phyloP scores from a whole-genome alignment of 2,888 invertebrate species.

The Thereva nobilitata region DNA sequence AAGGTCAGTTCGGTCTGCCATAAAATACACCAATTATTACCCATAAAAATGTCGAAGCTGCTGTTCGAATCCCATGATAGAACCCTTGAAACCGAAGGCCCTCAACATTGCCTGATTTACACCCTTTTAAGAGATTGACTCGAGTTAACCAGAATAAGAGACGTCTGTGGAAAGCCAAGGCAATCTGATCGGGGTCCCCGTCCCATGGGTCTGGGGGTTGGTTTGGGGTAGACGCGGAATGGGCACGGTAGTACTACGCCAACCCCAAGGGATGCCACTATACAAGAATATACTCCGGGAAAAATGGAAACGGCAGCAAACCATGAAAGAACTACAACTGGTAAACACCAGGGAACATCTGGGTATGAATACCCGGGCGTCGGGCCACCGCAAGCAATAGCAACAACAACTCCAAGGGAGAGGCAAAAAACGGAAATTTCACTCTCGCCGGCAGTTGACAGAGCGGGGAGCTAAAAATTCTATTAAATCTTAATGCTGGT shows the following conservation, averaged over 20 bases:
- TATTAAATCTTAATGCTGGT: slow-evolving; percentile 45
- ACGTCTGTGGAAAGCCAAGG: slow-evolving; percentile 14
- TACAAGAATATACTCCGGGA: slow-evolving; percentile 6
- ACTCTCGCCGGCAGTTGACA: slow-evolving; percentile 28
- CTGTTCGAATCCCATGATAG: slow-evolving; percentile 23
- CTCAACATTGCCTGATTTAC: slow-evolving; percentile 39
- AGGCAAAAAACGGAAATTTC: slow-evolving; percentile 31
- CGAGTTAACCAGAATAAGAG: slow-evolving; percentile 35
- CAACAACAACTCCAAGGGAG: slow-evolving; percentile 27
- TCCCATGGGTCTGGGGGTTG: too few species aligned
- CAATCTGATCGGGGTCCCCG: slow-evolving; percentile 9
- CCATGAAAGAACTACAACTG: slow-evolving; percentile 17
- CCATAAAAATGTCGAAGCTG: slow-evolving; percentile 29
- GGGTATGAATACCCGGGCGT: slow-evolving; percentile 10
- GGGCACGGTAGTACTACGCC: slow-evolving; percentile 1
- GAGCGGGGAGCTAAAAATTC: slow-evolving; percentile 42
- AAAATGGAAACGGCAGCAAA: neutral
- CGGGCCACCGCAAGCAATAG: slow-evolving; percentile 30
- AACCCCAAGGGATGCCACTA: neutral
- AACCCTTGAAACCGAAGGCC: slow-evolving; percentile 5
- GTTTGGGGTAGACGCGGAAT: too few species aligned
- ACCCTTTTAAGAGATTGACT: slow-evolving; percentile 40
- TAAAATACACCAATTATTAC: slow-evolving; percentile 31
- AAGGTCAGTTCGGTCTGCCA: slow-evolving; percentile 15
- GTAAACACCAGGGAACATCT: slow-evolving; percentile 25